Base-by-base conservation (phyloP, 2,797 vertebrate genomes). In the Stomatorhinus walkeri region DNA sequence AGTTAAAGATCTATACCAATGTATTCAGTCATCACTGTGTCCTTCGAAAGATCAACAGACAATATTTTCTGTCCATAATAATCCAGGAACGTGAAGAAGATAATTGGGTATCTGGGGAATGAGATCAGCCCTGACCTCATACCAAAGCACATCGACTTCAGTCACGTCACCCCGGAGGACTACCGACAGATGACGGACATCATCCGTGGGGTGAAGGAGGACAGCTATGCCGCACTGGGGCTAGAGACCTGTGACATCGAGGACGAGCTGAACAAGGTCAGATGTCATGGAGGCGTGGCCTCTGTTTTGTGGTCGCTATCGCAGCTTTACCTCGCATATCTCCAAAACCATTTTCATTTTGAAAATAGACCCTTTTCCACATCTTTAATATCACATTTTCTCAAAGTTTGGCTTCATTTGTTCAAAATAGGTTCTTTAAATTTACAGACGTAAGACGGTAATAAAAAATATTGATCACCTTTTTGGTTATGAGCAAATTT, bases 231-330 rank as follows among this genome's bases (percentile, higher is more conserved):
- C 2, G 90, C 72, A 12, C 96, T 99, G 48, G 95, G 95, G 61
- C 94, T 99, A 91, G 96, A 96, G 2, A 90, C 94, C 91, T 99
- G 98, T 92, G 95, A 95, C 92, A 97, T 99, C 56, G 96, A 97
- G 94, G 96, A 96, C 51, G 98, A 99, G 90, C 96, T 99, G 89
- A 94, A 98, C 91, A 97, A 99, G 97, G 98, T 99, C 88, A 94
- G 94, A 49, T 22, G 64, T 4, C 12, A 28, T 1, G 2, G 81
- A 85, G 81, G 79, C 22, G 32, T 36, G 8, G n/a, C 14, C 59
- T 22, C 87, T 12, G 19, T 9, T 28, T 48, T 52, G 36, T 19
- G 36, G 6, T 76, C 40, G 68, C 36, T 19, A 4, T 40, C 4
- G 28, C 68, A 36, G 32, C 68, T 72, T 40, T 72, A 36, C 28